These are phyloP conservation scores for Cantharis lateralis DNA, from an alignment of 2,888 invertebrate genomes.

Conservation along the genomic window DNA sequence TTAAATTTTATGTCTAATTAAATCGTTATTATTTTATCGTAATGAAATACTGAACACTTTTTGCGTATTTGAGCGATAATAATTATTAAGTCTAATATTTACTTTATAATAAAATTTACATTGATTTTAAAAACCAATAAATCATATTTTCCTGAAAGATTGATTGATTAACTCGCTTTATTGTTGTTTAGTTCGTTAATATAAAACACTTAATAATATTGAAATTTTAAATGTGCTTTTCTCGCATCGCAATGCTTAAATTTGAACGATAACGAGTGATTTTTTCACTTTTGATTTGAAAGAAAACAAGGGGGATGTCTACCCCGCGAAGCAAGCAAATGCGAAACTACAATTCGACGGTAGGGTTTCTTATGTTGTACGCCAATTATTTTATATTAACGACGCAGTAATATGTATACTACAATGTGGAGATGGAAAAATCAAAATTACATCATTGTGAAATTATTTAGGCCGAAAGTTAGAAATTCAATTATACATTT, in stretches of 20 bases:
- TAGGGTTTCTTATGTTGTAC: background rate
- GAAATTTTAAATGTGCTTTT: background rate
- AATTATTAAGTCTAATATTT: background rate
- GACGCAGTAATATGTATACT: background rate
- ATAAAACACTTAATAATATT: background rate
- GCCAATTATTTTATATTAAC: background rate
- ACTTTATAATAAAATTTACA: background rate
- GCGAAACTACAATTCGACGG: background rate
- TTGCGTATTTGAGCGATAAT: background rate
- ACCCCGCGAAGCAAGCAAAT: background rate
- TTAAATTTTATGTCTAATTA: background rate
- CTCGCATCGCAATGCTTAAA: background rate
- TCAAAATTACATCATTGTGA: background rate
- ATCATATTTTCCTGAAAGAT: background rate
- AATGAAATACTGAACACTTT: background rate
- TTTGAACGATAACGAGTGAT: background rate
- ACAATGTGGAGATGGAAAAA: background rate
- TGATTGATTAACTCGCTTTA: background rate
- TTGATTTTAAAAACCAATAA: background rate
- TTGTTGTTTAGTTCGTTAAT: background rate
- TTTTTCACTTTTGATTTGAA: background rate
- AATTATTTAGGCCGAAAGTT: background rate
- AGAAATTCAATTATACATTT: background rate
- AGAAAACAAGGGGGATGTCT: background rate
- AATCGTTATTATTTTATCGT: background rate